Evolutionary conservation across 1,140 invertebrate genomes (phyloP), one percentile per base, ranked within the genome.

Genomic region (Ips typographus): DNA sequence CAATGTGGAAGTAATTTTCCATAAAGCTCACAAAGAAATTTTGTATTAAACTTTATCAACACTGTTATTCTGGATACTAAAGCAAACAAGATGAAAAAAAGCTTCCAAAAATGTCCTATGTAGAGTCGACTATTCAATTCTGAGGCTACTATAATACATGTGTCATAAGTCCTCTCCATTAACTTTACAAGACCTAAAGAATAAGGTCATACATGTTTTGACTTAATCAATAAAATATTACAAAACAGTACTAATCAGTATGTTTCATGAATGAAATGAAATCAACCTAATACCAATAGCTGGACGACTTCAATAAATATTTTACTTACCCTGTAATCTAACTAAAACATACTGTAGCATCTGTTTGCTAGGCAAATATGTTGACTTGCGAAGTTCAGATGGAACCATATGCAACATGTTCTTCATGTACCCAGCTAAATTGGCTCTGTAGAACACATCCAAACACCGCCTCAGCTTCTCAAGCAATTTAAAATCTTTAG

Each of bases 401-500:
- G 78, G 72, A 58, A 76, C 61, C 52, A 76, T 38, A 57, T 78
- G 74, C 4, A 77, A 68, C 51, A 77, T 70, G 36, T 74, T 65
- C 22, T 76, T 75, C 2, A 85, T 72, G 58, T 75, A 8, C 8
- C 40, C 40, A 8, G 43, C n/a, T 4, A 85, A 64, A 40, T 77
- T 69, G 47, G 83, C 71, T 36, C 76, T 72, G 4, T 82, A 76
- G 75, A 82, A 84, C 66, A 80, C 83, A n/a, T 81, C 68, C 43
- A 85, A 68, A 2, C 78, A 77, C 74, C 78, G 79, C 52, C 82
- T 83, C 1, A 84, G 67, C 76, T 83, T 85, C 70, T 81, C 81
- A 78, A 85, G 80, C 43, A 74, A 72, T 73, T 83, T 84, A 4
- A 84, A 75, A 8, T 84, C 84, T 65, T 84, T 85, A 22, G 83